Percentiles rank a stretch among this genome's conserved stretches.
Evolutionary conservation across 2,113 vertebrate genomes (phyloP).

Genomic region (Gopherus evgoodei): DNA sequence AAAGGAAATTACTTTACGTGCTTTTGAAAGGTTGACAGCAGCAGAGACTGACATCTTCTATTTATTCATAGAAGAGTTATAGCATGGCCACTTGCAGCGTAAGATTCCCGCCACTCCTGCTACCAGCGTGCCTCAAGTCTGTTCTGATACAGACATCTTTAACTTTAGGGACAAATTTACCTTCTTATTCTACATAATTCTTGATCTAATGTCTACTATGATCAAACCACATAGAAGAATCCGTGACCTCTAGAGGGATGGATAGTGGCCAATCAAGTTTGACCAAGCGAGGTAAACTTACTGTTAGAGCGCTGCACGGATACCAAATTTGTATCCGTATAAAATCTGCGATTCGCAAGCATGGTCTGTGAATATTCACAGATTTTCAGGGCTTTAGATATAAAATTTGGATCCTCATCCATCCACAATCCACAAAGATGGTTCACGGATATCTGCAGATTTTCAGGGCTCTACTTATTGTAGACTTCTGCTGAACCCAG

Average conservation of each 20-base stretch:
- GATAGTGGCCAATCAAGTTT: neutral
- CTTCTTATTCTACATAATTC: too few relatives aligned
- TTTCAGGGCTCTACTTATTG: neutral
- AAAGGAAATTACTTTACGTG: constrained; percentile 13
- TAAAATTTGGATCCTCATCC: too few relatives aligned
- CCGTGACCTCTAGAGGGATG: neutral
- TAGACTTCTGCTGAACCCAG: neutral
- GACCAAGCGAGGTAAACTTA: neutral
- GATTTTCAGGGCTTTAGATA: too few relatives aligned
- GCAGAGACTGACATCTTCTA: constrained; percentile 26
- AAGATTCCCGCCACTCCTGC: neutral
- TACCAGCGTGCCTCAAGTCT: neutral
- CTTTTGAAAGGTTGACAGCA: constrained; percentile 16
- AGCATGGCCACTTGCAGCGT: too few relatives aligned
- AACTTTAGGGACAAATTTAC: too few relatives aligned
- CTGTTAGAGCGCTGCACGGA: neutral
- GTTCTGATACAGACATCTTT: too few relatives aligned
- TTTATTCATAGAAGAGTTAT: constrained; percentile 39
- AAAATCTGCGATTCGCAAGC: neutral
- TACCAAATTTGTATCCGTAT: neutral
- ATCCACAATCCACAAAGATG: too few relatives aligned
- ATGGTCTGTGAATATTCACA: too few relatives aligned
- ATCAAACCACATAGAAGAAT: neutral
- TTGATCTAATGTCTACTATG: neutral
- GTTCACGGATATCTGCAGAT: too few relatives aligned